phyloP scores from a whole-genome alignment of 1,140 invertebrate species.

The Araneus ventricosus region DNA sequence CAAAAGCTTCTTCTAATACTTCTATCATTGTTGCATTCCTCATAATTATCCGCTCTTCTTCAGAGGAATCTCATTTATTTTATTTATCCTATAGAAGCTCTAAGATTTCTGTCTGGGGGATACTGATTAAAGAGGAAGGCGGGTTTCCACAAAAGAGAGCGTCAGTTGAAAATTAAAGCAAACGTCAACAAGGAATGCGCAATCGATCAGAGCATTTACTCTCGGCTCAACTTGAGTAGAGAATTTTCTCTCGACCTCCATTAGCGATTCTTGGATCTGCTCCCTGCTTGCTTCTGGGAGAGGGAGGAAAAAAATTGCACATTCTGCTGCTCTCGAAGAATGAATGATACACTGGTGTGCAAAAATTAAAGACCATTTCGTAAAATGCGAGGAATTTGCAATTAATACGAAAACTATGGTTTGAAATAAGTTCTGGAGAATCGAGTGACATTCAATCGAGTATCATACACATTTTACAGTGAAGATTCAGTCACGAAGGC shows the following conservation, averaged over 20 bases:
- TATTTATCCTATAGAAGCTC: constrained; percentile 74
- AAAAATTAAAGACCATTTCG: too few species aligned
- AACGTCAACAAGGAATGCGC: constrained; percentile 60
- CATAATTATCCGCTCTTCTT: constrained; percentile 74
- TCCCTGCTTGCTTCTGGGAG: too few species aligned
- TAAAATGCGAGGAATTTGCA: too few species aligned
- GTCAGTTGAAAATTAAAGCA: constrained; percentile 65
- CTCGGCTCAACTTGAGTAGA: not conserved
- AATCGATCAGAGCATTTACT: constrained; percentile 43
- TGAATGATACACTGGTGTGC: too few species aligned
- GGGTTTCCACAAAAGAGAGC: constrained; percentile 53
- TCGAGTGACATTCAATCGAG: too few species aligned
- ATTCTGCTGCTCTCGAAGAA: too few species aligned
- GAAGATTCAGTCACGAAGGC: too few species aligned
- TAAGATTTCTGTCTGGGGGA: constrained; percentile 70
- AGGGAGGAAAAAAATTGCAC: too few species aligned
- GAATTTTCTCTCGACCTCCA: constrained; percentile 5
- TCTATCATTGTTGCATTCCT: constrained; percentile 51
- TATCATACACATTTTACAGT: too few species aligned
- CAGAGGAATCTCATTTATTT: constrained; percentile 73
- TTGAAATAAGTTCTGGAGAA: too few species aligned
- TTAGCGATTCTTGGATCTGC: too few species aligned
- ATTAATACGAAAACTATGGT: too few species aligned
- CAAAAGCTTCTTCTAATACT: constrained; percentile 75
- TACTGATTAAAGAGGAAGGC: constrained; percentile 71